Conservation (phyloP, 2,113 vertebrate species). For the Passerina amoena region DNA sequence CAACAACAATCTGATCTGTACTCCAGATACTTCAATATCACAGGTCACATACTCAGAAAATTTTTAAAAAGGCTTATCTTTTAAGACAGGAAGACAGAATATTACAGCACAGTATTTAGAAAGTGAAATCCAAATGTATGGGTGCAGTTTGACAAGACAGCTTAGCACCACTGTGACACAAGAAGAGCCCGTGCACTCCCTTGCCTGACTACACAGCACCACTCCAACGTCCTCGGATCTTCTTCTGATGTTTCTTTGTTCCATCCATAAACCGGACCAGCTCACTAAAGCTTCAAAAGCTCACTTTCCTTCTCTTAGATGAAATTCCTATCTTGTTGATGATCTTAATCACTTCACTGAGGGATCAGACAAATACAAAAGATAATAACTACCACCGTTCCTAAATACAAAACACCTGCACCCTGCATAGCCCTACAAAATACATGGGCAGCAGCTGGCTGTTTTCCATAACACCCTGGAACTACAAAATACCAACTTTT, state of each 20-base stretch:
- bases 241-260: neutral
- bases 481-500: neutral
- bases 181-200: neutral
- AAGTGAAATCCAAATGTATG: neutral
- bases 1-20: neutral
- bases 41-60: rapidly evolving
- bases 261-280: neutral
- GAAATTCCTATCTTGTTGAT: neutral
- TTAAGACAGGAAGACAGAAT: neutral
- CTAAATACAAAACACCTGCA: neutral
- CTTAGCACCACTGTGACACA: neutral
- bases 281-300: neutral
- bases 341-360: neutral
- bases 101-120: neutral
- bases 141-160: neutral
- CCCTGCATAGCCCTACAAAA: neutral
- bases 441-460: neutral
- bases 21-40: neutral
- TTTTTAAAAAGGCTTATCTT: no score
- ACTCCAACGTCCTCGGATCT: neutral
- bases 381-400: neutral
- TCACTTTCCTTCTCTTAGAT: neutral
- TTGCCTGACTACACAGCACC: neutral
- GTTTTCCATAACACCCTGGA: neutral
- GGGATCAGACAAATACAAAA: neutral